Evolutionary conservation across 2,888 invertebrate species (phyloP), one percentile per base, ranked within the genome.

Genomic region (Nemapogon koenigi): DNA sequence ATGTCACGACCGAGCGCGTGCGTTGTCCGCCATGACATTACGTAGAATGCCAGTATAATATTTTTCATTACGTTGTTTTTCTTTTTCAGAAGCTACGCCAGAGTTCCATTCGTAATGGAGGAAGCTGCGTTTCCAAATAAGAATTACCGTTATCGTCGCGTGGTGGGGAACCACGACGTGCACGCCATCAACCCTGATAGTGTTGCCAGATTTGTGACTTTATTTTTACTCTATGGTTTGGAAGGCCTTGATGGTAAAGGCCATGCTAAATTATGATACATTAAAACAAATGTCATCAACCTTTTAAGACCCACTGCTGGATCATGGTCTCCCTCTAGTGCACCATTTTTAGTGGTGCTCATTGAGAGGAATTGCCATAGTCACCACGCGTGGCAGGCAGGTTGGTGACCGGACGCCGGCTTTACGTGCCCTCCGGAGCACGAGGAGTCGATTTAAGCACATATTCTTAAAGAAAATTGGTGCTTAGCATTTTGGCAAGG

Each of bases 121-220:
- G 68, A 66, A 22, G 44, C 40, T 0, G 42, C 44, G 0, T 62
- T 57, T 33, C 57, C 57, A 0, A 40, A 45, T 0, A 49, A 49
- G 0, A 66, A 66, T 31, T 60, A 52, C 1, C 52, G 62, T 10
- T 55, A 62, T 2, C 49, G 65, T 3, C 19, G 46, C 2, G 75
- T 85, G 0, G 50, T 56, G 0, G 87, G 86, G 0, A 60, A 64
- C 38, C 87, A 87, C 42, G 83, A 87, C 49, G 71, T 84, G 0
- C 86, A 87, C 49, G 68, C 82, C 4, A 69, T 70, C 17, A 45
- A 72, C 32, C 85, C 87, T 0, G 81, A 83, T 37, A 49, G 54
- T 8, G 53, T 86, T 0, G 82, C 80, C 0, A 46, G 55, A 0
- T 54, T 53, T 47, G 48, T 83, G 1, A 43, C 46, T 0, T 59